Evolutionary conservation across 2,888 invertebrate genomes (phyloP).

Genomic region (Pediacus dermestoides): DNA sequence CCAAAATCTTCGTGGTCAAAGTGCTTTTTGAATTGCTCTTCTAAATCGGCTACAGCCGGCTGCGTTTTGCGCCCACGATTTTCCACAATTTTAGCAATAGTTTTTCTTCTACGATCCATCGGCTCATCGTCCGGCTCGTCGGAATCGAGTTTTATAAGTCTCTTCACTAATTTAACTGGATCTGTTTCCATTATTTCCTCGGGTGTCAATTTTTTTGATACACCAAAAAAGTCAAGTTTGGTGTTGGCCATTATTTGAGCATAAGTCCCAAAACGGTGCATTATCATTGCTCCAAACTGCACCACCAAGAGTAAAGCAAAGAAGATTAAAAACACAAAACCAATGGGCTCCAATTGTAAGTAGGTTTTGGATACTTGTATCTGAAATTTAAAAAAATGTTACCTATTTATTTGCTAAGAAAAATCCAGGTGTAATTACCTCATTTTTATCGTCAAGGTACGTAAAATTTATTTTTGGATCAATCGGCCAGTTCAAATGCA

Average conservation of each 20-base stretch:
- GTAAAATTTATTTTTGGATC: conserved; percentile 53
- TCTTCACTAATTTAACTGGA: conserved; percentile 84
- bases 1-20: no score
- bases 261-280: conserved; percentile 72
- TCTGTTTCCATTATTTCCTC: conserved; percentile 82
- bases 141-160: conserved; percentile 79
- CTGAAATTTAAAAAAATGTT: conserved; percentile 36
- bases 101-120: no score
- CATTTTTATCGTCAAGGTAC: conserved; percentile 35
- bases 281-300: conserved; percentile 71
- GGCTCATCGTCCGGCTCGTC: no score
- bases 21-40: no score
- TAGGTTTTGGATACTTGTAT: conserved; percentile 57
- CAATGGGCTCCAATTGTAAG: conserved; percentile 68
- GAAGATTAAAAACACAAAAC: conserved; percentile 70
- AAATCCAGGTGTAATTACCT: conserved; percentile 27
- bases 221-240: conserved; percentile 44
- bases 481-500: conserved; percentile 68
- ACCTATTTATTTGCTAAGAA: neutral
- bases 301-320: conserved; percentile 66
- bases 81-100: no score
- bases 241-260: conserved; percentile 72
- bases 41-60: no score
- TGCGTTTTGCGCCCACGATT: no score
- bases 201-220: conserved; percentile 67